These are phyloP conservation scores for Sinocyclocheilus anophthalmus DNA, from an alignment of 2,113 vertebrate species.

Conservation along the genomic window DNA sequence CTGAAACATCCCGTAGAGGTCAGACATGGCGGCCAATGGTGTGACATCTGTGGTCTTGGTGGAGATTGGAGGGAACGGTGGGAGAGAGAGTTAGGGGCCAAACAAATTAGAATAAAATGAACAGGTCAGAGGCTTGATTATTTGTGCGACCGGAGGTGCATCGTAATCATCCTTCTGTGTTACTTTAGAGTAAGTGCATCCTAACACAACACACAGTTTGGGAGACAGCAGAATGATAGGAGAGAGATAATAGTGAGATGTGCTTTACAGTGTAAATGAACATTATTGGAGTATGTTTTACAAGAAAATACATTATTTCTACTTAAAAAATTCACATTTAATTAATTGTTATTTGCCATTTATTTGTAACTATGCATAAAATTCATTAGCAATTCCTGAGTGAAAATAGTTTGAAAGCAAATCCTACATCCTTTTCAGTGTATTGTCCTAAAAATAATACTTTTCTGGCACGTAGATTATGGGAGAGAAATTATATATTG, in stretches of 20 bases:
- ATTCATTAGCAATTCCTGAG: too few species aligned
- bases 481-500: not conserved
- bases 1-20: slow-evolving; percentile 37
- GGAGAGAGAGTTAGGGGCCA: slow-evolving; percentile 29
- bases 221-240: too few species aligned
- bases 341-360: not conserved
- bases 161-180: slow-evolving; percentile 15
- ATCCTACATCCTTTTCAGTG: too few species aligned
- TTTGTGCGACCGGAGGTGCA: slow-evolving; percentile 26
- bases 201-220: not conserved
- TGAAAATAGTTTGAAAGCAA: not conserved
- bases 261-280: too few species aligned
- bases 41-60: slow-evolving; percentile 18
- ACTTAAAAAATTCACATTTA: too few species aligned
- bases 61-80: slow-evolving; percentile 19
- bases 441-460: not conserved
- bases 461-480: not conserved
- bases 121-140: slow-evolving; percentile 43
- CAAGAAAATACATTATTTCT: not conserved
- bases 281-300: not conserved
- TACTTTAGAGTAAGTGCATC: not conserved
- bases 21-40: not conserved
- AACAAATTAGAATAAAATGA: slow-evolving; percentile 53
- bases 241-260: too few species aligned
- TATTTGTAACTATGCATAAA: not conserved